These are phyloP conservation scores for Leptoteleia sp. DNA, from an alignment of 1,140 invertebrate genomes.

Conservation along the genomic window DNA sequence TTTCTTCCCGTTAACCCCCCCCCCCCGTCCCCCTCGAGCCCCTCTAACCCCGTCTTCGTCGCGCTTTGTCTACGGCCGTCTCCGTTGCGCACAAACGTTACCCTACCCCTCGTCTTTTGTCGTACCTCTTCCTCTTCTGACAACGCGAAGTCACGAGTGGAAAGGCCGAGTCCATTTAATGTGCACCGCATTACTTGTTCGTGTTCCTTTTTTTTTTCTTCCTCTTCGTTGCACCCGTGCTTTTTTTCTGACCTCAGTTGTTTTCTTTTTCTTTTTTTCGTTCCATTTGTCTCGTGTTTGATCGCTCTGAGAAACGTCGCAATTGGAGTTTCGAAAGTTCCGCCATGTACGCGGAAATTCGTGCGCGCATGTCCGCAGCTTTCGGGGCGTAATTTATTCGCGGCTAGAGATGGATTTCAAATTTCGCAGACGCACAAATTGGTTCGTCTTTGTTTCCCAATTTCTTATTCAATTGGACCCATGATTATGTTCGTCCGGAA, in stretches of 20 bases:
- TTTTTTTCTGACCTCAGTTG: neutral
- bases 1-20: too few relatives aligned
- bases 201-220: neutral
- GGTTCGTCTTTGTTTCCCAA: too few relatives aligned
- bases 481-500: neutral
- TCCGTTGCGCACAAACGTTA: slow-evolving; percentile 1
- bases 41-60: slow-evolving; percentile 11
- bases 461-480: neutral
- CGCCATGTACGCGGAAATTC: too few relatives aligned
- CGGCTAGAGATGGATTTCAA: too few relatives aligned
- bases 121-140: slow-evolving; percentile 19
- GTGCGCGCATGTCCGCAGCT: too few relatives aligned
- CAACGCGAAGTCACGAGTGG: slow-evolving; percentile 36
- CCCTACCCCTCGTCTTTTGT: slow-evolving; percentile 12
- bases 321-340: too few relatives aligned
- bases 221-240: neutral
- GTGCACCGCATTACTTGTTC: slow-evolving; percentile 21
- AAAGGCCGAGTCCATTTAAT: slow-evolving; percentile 45
- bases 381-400: too few relatives aligned
- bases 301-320: slow-evolving; percentile 2
- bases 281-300: slow-evolving; percentile 14
- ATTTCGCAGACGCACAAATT: too few relatives aligned
- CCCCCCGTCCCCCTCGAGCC: too few relatives aligned
- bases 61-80: neutral
- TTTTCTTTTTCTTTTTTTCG: slow-evolving; percentile 6